Base-by-base conservation (phyloP, 1,140 invertebrate genomes). In the Cyphomyrmex costatus region DNA sequence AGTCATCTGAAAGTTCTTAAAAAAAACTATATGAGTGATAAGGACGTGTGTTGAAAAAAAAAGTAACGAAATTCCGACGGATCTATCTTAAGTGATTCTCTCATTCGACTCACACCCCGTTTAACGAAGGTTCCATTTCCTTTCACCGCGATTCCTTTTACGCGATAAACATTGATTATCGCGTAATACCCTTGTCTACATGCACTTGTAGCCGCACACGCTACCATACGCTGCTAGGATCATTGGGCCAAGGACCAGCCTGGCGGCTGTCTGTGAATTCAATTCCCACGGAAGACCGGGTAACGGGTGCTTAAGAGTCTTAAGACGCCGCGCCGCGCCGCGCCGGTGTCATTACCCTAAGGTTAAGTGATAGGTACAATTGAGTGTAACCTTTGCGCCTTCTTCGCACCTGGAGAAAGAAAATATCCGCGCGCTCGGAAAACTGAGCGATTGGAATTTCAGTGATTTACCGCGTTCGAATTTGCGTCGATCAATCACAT, bases 241-340 rank as follows among this genome's bases (percentile, higher is more conserved):
- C 89, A 91, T n/a, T 85, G 51, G 88, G 90, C 78, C 91, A 92
- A 92, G 91, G 91, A 89, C 88, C 58, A 36, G 30, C 36, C 16
- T 70, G 79, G 53, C 36, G 53, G 65, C 21, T 27, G 19, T 66
- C 61, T 83, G 71, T 86, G 36, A 3, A 14, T 68, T 88, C 71
- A 84, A 86, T 92, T 92, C 92, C 90, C 91, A 92, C 89, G 85
- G 74, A 90, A 86, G 77, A 84, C 73, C 24, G 19, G 58, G 66
- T 90, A 84, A 89, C 80, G 33, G 73, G 70, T 63, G 68, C 61
- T 89, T 19, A 19, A 86, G 42, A 84, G n/a, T n/a, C n/a, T n/a
- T n/a, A n/a, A n/a, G n/a, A n/a, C n/a, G n/a, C n/a, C n/a, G n/a
- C n/a, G n/a, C n/a, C n/a, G n/a, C n/a, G n/a, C n/a, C n/a, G n/a